Evolutionary conservation across 2,113 vertebrate species (phyloP).

Genomic region (Oxyruncus cristatus): DNA sequence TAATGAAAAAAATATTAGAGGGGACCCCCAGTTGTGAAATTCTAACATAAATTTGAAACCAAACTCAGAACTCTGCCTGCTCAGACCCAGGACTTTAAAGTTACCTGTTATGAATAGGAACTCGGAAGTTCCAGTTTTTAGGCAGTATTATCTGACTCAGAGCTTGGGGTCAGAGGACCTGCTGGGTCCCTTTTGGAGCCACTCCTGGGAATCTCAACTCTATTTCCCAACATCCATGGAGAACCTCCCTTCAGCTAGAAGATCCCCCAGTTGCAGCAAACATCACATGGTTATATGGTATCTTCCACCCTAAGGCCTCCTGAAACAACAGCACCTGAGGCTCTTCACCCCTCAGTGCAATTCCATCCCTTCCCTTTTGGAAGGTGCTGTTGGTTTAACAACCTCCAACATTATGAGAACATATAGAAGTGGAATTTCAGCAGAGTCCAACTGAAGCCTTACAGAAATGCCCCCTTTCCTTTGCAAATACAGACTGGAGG

Average conservation of each 20-base stretch:
- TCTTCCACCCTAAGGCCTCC: neutral
- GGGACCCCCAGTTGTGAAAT: neutral
- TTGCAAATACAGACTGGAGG: neutral
- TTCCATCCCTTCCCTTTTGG: neutral
- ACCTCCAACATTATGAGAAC: neutral
- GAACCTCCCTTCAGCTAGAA: neutral
- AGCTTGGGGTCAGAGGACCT: neutral
- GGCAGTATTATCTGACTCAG: neutral
- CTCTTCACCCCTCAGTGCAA: neutral
- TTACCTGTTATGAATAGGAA: neutral
- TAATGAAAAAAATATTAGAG: neutral
- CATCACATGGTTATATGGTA: fast-evolving
- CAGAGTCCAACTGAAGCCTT: neutral
- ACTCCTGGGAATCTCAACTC: neutral
- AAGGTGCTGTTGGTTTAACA: neutral
- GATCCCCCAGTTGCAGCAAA: neutral
- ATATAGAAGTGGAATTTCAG: neutral
- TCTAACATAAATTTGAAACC: neutral
- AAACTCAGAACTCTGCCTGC: neutral
- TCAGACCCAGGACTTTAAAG: neutral
- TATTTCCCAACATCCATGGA: neutral
- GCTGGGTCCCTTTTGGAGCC: neutral
- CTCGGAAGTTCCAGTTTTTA: neutral
- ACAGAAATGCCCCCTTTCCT: neutral
- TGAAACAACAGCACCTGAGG: neutral